Conservation (phyloP, 2,888 invertebrate genomes). For the Torymus aiolomorphi region DNA sequence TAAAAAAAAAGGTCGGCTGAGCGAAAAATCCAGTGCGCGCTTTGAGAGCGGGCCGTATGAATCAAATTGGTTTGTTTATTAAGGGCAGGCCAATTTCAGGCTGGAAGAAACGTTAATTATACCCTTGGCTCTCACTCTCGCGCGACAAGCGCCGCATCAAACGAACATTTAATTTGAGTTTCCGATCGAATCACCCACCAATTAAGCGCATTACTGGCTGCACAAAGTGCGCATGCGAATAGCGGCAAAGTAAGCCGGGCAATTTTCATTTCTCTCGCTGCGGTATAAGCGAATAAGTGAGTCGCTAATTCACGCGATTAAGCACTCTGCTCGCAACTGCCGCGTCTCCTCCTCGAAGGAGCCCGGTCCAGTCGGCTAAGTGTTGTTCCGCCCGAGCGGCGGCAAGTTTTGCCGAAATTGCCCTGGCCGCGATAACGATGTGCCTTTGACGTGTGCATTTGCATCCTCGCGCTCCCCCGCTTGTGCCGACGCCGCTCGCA, state of each 20-base stretch:
- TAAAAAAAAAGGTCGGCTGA: neutral
- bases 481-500: constrained; percentile 35
- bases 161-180: constrained; percentile 16
- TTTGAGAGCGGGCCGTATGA: neutral
- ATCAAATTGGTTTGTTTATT: constrained; percentile 23
- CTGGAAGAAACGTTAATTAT: constrained; percentile 24
- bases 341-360: too few species aligned
- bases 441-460: neutral
- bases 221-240: too few species aligned
- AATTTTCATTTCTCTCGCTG: constrained; percentile 11
- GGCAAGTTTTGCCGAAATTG: constrained; percentile 36
- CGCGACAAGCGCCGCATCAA: neutral
- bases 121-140: neutral
- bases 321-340: too few species aligned
- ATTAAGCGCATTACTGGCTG: neutral
- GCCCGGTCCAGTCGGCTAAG: too few species aligned
- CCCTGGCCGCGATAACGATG: constrained; percentile 40
- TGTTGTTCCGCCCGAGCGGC: too few species aligned
- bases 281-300: neutral
- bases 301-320: constrained; percentile 25
- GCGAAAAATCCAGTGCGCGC: too few species aligned
- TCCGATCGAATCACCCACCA: constrained; percentile 1
- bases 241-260: neutral
- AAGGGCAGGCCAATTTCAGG: constrained; percentile 3
- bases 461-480: too few species aligned